phyloP scores from a whole-genome alignment of 2,113 vertebrate species.

The Hippocampus mohnikei region DNA sequence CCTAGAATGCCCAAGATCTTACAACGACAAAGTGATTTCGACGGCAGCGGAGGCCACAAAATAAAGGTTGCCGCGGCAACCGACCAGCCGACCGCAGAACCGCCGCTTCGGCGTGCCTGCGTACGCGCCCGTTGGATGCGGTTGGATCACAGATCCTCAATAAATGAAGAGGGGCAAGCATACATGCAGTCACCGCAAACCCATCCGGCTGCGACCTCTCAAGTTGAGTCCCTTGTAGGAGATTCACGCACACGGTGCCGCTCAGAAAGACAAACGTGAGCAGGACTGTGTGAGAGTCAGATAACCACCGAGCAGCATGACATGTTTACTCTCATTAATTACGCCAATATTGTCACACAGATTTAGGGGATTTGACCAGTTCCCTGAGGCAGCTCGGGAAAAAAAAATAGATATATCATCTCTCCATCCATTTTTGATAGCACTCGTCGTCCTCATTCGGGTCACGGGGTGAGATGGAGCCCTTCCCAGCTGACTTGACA shows the following conservation, averaged over 20 bases:
- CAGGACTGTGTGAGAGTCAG: slow-evolving; percentile 23
- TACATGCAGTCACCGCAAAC: neutral
- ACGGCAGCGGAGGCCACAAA: too few relatives aligned
- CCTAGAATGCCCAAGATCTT: neutral
- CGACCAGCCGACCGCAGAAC: neutral
- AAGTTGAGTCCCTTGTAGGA: neutral
- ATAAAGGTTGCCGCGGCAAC: neutral
- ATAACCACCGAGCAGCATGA: slow-evolving; percentile 42
- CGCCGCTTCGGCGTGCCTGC: neutral
- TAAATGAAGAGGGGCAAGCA: neutral
- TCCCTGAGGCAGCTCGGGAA: slow-evolving; percentile 29
- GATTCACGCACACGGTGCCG: slow-evolving; percentile 1
- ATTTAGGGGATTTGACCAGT: slow-evolving; percentile 53
- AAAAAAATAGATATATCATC: slow-evolving; percentile 53
- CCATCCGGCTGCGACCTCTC: neutral
- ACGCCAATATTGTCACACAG: slow-evolving; percentile 60
- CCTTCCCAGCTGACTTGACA: slow-evolving; percentile 30
- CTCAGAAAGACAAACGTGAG: slow-evolving; percentile 33
- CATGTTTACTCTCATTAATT: slow-evolving; percentile 68
- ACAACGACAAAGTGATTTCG: neutral
- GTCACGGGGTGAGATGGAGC: neutral
- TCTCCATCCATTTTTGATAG: neutral
- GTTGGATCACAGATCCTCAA: neutral
- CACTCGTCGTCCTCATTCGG: neutral
- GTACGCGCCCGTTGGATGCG: neutral